Conservation (phyloP, 2,888 invertebrate species). For the Poecilobothrus nobilitatus region DNA sequence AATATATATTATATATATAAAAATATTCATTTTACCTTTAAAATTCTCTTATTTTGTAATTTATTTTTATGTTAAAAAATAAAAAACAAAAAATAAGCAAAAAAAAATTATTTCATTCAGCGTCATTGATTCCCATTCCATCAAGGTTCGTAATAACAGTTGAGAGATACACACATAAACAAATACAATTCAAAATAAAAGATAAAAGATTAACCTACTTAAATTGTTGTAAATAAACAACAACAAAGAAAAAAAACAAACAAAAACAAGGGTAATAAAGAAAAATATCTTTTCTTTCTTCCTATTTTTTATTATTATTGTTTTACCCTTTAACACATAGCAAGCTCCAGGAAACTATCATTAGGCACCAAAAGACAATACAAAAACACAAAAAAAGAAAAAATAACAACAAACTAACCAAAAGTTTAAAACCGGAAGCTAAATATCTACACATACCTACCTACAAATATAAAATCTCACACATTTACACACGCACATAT, state of each 20-base stretch:
- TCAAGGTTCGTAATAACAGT: too few species aligned
- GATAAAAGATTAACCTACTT: constrained; percentile 4
- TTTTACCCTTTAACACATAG: neutral
- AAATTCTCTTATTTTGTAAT: too few species aligned
- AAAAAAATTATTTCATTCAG: too few species aligned
- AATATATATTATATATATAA: too few species aligned
- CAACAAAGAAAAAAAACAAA: neutral
- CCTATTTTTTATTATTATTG: neutral
- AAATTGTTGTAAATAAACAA: neutral
- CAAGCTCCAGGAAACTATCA: neutral
- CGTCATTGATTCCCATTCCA: too few species aligned
- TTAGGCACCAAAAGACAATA: neutral
- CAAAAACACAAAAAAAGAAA: neutral
- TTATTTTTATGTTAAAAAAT: too few species aligned
- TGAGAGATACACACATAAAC: too few species aligned
- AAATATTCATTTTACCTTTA: too few species aligned
- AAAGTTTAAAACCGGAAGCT: neutral
- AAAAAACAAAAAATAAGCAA: too few species aligned
- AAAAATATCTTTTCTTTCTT: neutral
- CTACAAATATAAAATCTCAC: neutral
- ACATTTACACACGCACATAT: too few species aligned
- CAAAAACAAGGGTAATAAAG: neutral
- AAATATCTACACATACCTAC: neutral
- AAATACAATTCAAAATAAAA: neutral
- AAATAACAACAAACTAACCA: neutral